A percentile compares a stretch with the other conserved stretches of the same genome.
Evolutionary conservation across 2,888 invertebrate genomes (phyloP).

Genomic region (Eristalinus aeneus): DNA sequence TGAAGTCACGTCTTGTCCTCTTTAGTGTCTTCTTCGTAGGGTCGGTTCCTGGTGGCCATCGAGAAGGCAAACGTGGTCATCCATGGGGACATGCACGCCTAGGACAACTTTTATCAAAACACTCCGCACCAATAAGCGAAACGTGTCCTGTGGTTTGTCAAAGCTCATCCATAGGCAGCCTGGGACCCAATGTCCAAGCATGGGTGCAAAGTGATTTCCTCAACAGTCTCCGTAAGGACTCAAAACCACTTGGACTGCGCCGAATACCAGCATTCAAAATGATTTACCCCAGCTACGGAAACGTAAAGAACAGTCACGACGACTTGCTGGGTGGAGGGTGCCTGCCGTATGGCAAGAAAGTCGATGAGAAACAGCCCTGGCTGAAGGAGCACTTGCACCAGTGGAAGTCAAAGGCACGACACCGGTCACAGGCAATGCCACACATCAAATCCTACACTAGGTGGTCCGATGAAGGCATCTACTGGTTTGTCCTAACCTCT

Average conservation of each 20-base stretch:
- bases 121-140: conserved; percentile 83
- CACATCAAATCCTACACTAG: conserved; percentile 96
- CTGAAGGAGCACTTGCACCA: conserved; percentile 88
- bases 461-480: conserved; percentile 84
- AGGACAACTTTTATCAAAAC: conserved; percentile 84
- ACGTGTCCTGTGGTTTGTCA: conserved; percentile 90
- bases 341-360: conserved; percentile 90
- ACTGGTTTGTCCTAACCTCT: conserved; percentile 93
- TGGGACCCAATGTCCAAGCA: conserved; percentile 85
- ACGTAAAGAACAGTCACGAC: conserved; percentile 92
- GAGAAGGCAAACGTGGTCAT: conserved; percentile 81
- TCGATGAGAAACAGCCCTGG: conserved; percentile 93
- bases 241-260: conserved; percentile 81
- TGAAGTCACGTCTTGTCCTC: not conserved
- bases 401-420: conserved; percentile 89
- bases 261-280: conserved; percentile 83
- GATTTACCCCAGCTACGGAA: conserved; percentile 90
- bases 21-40: conserved; percentile 91
- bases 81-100: conserved; percentile 85
- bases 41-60: conserved; percentile 92
- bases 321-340: conserved; percentile 93
- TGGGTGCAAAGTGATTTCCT: conserved; percentile 92
- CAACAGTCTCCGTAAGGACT: conserved; percentile 83
- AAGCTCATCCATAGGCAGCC: conserved; percentile 94
- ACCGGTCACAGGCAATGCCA: conserved; percentile 93